Conservation (phyloP, 2,113 vertebrate genomes). For the Laticauda colubrina region DNA sequence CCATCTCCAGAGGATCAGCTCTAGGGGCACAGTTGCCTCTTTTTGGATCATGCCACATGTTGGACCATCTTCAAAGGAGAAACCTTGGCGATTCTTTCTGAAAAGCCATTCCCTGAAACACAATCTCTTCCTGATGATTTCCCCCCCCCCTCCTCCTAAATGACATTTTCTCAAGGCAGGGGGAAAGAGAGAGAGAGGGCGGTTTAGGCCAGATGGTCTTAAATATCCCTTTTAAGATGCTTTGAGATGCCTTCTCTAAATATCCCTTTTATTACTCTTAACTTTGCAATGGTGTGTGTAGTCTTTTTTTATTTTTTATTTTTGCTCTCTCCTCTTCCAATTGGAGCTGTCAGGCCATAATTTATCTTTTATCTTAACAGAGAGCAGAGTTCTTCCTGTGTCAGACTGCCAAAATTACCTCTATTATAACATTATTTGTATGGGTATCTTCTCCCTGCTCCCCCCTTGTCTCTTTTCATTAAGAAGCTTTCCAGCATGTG, state of each 20-base stretch:
- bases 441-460: neutral
- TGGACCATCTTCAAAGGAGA: neutral
- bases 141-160: neutral
- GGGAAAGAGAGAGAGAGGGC: neutral
- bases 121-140: neutral
- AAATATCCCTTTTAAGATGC: neutral
- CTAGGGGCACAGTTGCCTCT: neutral
- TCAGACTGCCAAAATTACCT: neutral
- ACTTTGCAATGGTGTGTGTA: neutral
- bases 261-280: neutral
- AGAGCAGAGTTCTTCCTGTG: neutral
- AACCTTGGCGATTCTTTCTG: neutral
- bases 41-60: neutral
- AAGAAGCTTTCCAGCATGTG: neutral
- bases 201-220: neutral
- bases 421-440: neutral
- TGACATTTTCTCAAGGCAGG: neutral
- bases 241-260: neutral
- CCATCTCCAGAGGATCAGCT: neutral
- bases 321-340: slow-evolving; percentile 8
- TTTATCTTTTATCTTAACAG: slow-evolving; percentile 21
- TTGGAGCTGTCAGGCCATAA: slow-evolving; percentile 25
- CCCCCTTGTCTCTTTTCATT: slow-evolving; percentile 15
- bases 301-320: neutral
- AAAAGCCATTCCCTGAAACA: neutral